Percentiles rank a stretch among this genome's conserved stretches.
phyloP scores from a whole-genome alignment of 2,888 invertebrate genomes.

The Clepsis dumicolana region DNA sequence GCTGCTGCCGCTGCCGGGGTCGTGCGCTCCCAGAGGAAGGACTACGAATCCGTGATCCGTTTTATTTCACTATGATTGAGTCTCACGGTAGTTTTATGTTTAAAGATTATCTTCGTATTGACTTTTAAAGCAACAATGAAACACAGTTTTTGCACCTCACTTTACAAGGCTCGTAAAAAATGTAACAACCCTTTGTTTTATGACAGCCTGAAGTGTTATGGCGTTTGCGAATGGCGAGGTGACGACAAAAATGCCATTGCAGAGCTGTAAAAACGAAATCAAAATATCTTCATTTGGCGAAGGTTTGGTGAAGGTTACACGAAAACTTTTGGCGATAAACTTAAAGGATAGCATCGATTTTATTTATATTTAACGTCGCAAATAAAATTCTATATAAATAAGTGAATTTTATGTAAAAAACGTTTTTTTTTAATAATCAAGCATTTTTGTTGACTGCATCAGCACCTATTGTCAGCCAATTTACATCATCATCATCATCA shows the following conservation, averaged over 20 bases:
- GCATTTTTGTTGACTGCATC: too few relatives aligned
- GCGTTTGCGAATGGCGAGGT: not conserved
- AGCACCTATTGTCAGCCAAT: too few relatives aligned
- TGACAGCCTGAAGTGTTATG: not conserved
- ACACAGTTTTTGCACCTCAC: not conserved
- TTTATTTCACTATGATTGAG: too few relatives aligned
- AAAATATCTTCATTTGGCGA: not conserved
- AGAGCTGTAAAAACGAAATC: not conserved
- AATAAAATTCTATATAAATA: too few relatives aligned
- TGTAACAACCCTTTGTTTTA: not conserved
- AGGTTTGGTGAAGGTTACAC: not conserved
- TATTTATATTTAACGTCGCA: too few relatives aligned
- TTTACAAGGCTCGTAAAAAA: not conserved
- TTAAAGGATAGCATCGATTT: not conserved
- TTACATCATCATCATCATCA: too few relatives aligned
- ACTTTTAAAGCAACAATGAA: not conserved
- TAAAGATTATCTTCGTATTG: not conserved
- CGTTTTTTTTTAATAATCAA: too few relatives aligned
- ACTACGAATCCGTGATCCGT: too few relatives aligned
- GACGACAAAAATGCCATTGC: not conserved
- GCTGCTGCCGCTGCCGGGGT: too few relatives aligned
- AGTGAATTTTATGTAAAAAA: too few relatives aligned
- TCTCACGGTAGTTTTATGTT: too few relatives aligned
- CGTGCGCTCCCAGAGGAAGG: too few relatives aligned
- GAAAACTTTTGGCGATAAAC: not conserved